Evolutionary conservation across 2,113 vertebrate genomes (phyloP), one percentile per base, ranked within the genome.

Genomic region (Corythornis vintsioides): DNA sequence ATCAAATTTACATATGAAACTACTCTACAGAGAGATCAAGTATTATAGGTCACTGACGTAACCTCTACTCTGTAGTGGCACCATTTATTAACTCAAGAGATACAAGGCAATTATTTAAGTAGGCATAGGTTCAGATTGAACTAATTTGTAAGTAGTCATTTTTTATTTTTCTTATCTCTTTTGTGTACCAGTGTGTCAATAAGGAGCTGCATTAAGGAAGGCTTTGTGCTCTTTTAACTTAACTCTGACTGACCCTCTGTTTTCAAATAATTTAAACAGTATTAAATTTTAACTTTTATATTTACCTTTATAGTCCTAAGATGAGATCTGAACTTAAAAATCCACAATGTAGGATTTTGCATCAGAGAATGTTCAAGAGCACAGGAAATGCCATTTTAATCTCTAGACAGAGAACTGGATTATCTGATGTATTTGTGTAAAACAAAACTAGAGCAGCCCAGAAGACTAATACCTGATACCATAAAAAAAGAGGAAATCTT

Each of bases 91-190:
- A 80, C n/a, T 71, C 33, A 12, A 74, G 64, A 78, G 89, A 79
- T 55, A 65, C 28, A 79, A 83, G 59, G 42, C 59, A 92, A 86
- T 92, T 91, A 84, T 93, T 92, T 75, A 82, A 92, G 77, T 72
- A 84, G 63, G 47, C 14, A 74, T 67, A 45, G 89, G 45, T 95
- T 92, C 88, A 90, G 71, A 90, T 55, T 89, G 81, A 92, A 90
- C 83, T 88, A 56, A 90, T 94, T 90, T 85, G 28, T 76, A 92
- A 79, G 81, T 60, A 82, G 31, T 79, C 47, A 26, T 69, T 87
- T 92, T 90, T 81, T 91, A 76, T 91, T 85, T 83, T 88, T 61
- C 60, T 83, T 75, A 29, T 60, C 73, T 92, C 45, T 67, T 48
- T 53, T 53, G 48, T 57, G 61, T 16, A 72, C 40, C 45, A 22